phyloP scores from a whole-genome alignment of 2,113 vertebrate genomes.

The Terrapene triunguis region DNA sequence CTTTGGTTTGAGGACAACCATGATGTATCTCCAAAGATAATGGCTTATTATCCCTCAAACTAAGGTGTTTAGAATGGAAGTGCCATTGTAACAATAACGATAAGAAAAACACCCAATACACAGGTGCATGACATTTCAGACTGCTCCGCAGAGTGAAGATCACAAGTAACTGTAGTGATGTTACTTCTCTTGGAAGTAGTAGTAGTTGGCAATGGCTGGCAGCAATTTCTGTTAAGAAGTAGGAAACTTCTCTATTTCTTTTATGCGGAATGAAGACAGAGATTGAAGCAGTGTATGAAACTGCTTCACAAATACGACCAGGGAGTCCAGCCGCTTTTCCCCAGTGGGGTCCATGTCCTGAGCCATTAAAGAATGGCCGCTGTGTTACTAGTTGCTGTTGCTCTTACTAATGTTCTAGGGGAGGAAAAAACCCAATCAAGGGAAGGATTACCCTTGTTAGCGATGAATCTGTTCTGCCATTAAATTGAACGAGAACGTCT shows the following conservation, averaged over 20 bases:
- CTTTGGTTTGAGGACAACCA: neutral
- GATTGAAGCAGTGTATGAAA: neutral
- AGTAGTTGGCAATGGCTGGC: neutral
- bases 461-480: fast-evolving
- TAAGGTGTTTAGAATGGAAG: neutral
- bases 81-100: neutral
- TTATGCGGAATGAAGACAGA: neutral
- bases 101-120: neutral
- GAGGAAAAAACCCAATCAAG: neutral
- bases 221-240: neutral
- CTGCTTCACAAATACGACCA: neutral
- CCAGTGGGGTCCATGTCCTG: neutral
- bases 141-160: neutral
- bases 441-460: fast-evolving
- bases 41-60: neutral
- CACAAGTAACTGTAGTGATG: neutral
- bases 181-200: neutral
- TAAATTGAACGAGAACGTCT: neutral
- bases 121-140: conserved; percentile 31
- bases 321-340: neutral
- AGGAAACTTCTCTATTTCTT: neutral
- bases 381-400: neutral
- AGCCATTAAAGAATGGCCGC: neutral
- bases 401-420: neutral
- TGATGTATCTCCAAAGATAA: neutral